Conservation (phyloP, 1,140 invertebrate genomes). For the Bactericera cockerelli region DNA sequence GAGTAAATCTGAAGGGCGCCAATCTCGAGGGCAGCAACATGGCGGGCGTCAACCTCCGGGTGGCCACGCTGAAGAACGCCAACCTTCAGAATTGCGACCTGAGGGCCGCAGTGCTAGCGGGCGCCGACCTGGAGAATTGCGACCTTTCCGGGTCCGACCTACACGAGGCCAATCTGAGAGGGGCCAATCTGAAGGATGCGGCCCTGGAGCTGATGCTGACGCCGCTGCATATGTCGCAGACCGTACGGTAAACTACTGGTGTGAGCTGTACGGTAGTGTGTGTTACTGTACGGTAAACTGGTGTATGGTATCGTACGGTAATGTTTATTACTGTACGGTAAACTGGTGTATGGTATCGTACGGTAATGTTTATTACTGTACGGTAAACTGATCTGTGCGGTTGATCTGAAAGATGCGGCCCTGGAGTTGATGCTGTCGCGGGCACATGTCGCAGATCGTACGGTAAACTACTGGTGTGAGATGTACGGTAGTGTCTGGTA, state of each 20-base stretch:
- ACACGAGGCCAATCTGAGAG: slow-evolving; percentile 83
- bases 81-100: slow-evolving; percentile 88
- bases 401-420: too few species aligned
- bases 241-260: slow-evolving; percentile 38
- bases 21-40: slow-evolving; percentile 89
- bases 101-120: slow-evolving; percentile 73
- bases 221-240: slow-evolving; percentile 94
- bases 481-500: too few species aligned
- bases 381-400: too few species aligned
- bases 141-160: slow-evolving; percentile 89
- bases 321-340: too few species aligned
- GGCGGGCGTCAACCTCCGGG: slow-evolving; percentile 78
- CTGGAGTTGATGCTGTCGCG: too few species aligned
- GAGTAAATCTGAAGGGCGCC: slow-evolving; percentile 84
- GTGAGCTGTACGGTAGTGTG: too few species aligned
- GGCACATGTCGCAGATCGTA: too few species aligned
- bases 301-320: too few species aligned
- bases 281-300: too few species aligned
- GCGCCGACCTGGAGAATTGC: slow-evolving; percentile 85
- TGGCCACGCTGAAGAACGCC: slow-evolving; percentile 86
- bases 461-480: too few species aligned
- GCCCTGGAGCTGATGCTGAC: slow-evolving; percentile 88
- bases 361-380: too few species aligned
- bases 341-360: too few species aligned
- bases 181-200: slow-evolving; percentile 87